A percentile compares a stretch with the other conserved stretches of the same genome.
phyloP scores from a whole-genome alignment of 2,888 invertebrate genomes.

The Tineola bisselliella region DNA sequence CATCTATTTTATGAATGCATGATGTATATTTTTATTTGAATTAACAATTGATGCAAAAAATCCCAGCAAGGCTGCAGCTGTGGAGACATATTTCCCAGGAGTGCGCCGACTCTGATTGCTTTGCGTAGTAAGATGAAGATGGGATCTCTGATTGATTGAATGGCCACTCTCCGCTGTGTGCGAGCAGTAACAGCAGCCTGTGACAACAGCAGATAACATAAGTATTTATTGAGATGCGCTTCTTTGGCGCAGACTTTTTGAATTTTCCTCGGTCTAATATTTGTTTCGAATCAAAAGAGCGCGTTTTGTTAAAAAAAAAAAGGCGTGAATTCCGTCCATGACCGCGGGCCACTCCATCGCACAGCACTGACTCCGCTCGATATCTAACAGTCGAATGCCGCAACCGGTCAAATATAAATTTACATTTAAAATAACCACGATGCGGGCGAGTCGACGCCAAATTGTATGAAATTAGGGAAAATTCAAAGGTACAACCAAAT shows the following conservation, averaged over 20 bases:
- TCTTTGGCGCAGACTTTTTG: neutral
- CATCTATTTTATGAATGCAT: no score
- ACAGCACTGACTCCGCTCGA: neutral
- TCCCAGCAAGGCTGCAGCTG: no score
- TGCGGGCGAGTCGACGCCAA: neutral
- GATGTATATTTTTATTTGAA: no score
- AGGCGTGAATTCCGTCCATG: neutral
- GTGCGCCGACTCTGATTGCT: slow-evolving; percentile 3
- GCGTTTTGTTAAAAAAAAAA: neutral
- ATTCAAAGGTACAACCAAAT: neutral
- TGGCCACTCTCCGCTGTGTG: no score
- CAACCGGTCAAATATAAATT: neutral
- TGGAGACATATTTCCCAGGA: slow-evolving; percentile 10
- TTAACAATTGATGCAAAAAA: no score
- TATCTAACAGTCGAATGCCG: neutral
- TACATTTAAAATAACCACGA: slow-evolving; percentile 4
- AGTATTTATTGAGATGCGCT: neutral
- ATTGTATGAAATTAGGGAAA: neutral
- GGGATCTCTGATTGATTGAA: no score
- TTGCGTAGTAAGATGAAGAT: no score
- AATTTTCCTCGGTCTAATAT: neutral
- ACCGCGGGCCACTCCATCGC: neutral
- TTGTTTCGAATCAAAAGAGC: neutral
- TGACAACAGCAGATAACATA: neutral
- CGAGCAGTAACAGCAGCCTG: no score